Evolutionary conservation across 2,113 vertebrate genomes (phyloP), one percentile per base, ranked within the genome.

Genomic region (Oncorhynchus kisutch): DNA sequence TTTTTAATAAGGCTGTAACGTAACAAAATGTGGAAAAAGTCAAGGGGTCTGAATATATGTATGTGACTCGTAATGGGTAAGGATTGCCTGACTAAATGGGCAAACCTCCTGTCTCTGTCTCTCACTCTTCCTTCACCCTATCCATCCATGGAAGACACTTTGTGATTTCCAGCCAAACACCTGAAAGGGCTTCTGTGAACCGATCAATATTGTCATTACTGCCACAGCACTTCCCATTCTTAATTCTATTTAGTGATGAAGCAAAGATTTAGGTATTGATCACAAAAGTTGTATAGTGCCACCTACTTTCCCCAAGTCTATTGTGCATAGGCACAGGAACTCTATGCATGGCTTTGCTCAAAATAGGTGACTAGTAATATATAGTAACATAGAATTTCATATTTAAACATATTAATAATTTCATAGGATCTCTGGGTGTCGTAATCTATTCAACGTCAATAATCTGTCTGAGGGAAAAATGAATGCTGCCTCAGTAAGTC

Each of bases 211-310:
- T 83, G 89, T 89, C 90, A 89, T 90, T 87, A 60, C 8, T 39
- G 39, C 83, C 84, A 88, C 88, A 89, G 87, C 89, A 51, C 14
- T 16, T 14, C 49, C 49, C 88, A 83, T 90, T 87, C 87, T 86
- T 91, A 90, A 91, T 91, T 91, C 80, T 87, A 88, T 90, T 90
- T 88, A 79, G 86, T 82, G 80, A 84, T 76, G 60, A 86, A 87
- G 85, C 88, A 82, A 88, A 89, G 87, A 89, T 90, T 85, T 79
- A 65, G 7, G 34, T 87, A 90, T 91, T 87, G 89, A 91, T 91
- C 49, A 12, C 83, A 73, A 72, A 84, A 85, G 82, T 81, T 76
- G 14, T 66, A 11, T 27, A 78, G 86, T 84, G 74, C 78, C 82
- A 85, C 77, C 59, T 60, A 60, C 49, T 51, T 66, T 27, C 5